A percentile compares a stretch with the other conserved stretches of the same genome.
Evolutionary conservation across 2,888 invertebrate genomes (phyloP).

Genomic region (Lomographa bimaculata): DNA sequence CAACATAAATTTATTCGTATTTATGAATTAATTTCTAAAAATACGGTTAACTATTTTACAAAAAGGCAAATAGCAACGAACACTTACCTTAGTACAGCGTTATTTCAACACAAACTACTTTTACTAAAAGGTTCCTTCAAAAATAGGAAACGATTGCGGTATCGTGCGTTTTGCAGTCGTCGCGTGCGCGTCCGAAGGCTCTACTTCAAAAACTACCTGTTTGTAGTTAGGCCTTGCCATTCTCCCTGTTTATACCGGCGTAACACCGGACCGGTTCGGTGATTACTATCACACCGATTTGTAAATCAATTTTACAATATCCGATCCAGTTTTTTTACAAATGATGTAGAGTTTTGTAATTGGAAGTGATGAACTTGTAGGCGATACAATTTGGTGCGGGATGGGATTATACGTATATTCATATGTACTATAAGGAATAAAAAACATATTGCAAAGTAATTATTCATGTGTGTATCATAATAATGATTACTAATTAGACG

Average conservation of each 20-base stretch:
- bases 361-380: neutral
- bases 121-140: conserved; percentile 2
- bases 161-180: conserved; percentile 11
- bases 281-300: conserved; percentile 17
- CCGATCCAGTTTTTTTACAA: conserved; percentile 11
- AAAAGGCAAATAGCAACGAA: too few relatives aligned
- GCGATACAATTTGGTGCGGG: too few relatives aligned
- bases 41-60: too few relatives aligned
- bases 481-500: too few relatives aligned
- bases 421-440: too few relatives aligned
- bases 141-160: conserved; percentile 1
- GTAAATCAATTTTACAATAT: conserved; percentile 18
- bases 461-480: too few relatives aligned
- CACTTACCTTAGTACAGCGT: conserved; percentile 16
- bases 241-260: conserved; percentile 26
- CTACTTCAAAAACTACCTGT: conserved; percentile 31
- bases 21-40: too few relatives aligned
- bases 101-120: too few relatives aligned
- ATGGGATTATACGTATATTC: too few relatives aligned
- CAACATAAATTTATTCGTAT: too few relatives aligned
- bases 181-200: conserved; percentile 37
- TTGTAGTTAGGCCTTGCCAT: conserved; percentile 31
- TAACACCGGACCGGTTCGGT: conserved; percentile 29
- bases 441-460: too few relatives aligned
- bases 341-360: conserved; percentile 2